Percentiles rank a stretch among this genome's conserved stretches.
Evolutionary conservation across 2,113 vertebrate species (phyloP).

Genomic region (Heteronetta atricapilla): DNA sequence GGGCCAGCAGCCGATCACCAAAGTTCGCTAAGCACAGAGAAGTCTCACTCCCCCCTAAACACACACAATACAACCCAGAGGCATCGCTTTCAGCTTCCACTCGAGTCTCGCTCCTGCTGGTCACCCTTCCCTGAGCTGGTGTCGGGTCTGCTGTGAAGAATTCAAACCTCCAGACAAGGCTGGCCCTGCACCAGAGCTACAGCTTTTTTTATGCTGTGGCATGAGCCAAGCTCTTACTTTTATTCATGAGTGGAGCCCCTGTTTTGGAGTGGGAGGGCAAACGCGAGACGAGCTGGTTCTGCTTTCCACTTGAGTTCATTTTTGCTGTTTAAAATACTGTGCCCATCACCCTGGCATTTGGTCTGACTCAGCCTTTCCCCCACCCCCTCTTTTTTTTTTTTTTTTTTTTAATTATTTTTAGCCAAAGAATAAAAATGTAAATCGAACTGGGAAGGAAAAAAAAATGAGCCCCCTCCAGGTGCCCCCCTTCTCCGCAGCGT

Average conservation of each 20-base stretch:
- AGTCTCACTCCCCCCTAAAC: background rate
- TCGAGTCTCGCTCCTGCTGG: background rate
- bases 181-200: background rate
- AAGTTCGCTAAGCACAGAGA: background rate
- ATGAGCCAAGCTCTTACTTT: background rate
- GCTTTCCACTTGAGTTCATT: background rate
- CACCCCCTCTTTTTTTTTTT: background rate
- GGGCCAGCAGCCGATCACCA: background rate
- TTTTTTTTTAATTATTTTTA: background rate
- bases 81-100: background rate
- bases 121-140: background rate
- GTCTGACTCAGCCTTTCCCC: background rate
- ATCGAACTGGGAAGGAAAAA: slow-evolving; percentile 13
- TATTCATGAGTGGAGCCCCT: background rate
- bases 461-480: slow-evolving; percentile 32
- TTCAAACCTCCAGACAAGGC: background rate
- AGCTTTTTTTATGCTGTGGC: slow-evolving; percentile 2
- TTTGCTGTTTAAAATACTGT: background rate
- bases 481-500: background rate
- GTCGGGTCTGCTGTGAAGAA: background rate
- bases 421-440: slow-evolving; percentile 66
- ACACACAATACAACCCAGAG: rapidly evolving
- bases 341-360: slow-evolving; percentile 8
- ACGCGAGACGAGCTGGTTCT: background rate
- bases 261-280: background rate